A percentile compares a stretch with the other conserved stretches of the same genome.
phyloP scores from a whole-genome alignment of 2,113 vertebrate species.

The Caranx ignobilis region DNA sequence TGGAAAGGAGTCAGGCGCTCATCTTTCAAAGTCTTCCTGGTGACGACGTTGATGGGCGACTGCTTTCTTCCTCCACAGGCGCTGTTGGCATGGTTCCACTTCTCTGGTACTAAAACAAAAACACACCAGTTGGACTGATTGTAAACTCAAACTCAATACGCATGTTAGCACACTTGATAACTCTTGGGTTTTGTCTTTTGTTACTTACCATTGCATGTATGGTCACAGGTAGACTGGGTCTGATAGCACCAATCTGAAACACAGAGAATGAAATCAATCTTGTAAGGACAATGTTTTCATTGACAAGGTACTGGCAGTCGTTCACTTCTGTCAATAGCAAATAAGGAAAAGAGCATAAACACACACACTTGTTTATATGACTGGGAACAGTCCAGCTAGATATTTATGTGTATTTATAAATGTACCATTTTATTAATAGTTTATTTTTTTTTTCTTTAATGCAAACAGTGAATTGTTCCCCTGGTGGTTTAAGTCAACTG shows the following conservation, averaged over 20 bases:
- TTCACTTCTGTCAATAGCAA: neutral
- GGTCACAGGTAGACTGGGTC: constrained; percentile 76
- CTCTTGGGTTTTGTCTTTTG: neutral
- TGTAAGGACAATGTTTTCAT: neutral
- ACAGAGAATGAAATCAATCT: constrained; percentile 11
- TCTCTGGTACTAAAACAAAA: constrained; percentile 73
- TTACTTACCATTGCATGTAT: constrained; percentile 79
- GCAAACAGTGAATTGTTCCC: constrained; percentile 71
- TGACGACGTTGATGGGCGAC: constrained; percentile 85
- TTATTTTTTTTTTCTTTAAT: constrained; percentile 30
- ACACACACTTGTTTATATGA: neutral
- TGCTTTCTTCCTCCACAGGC: constrained; percentile 70
- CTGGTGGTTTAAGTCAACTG: constrained; percentile 35
- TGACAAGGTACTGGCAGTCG: neutral
- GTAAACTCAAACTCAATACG: neutral
- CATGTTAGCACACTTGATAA: neutral
- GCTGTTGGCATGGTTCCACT: constrained; percentile 63
- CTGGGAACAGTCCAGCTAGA: neutral
- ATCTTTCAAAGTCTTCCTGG: constrained; percentile 78
- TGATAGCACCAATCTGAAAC: constrained; percentile 85
- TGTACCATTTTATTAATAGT: constrained; percentile 24
- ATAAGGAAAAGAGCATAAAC: neutral
- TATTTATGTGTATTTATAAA: constrained; percentile 37
- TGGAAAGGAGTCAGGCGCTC: constrained; percentile 69
- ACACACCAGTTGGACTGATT: neutral